Evolutionary conservation across 2,797 vertebrate genomes (phyloP), one percentile per base, ranked within the genome.

Genomic region (Tokudaia muenninki): DNA sequence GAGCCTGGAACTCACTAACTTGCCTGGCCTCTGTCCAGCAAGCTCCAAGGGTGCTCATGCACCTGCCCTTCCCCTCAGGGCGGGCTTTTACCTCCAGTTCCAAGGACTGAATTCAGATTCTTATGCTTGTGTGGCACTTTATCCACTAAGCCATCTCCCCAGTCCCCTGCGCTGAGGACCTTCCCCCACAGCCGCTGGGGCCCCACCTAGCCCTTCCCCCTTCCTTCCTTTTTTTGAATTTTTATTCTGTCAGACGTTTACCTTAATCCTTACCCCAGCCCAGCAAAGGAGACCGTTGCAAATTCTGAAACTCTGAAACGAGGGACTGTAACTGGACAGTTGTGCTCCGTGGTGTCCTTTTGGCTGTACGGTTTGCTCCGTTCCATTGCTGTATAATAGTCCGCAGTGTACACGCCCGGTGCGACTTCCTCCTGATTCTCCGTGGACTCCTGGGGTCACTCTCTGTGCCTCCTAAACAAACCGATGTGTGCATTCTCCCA

Each of bases 401-500:
- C 63, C 34, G 1, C 26, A 3, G 13, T 19, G 17, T 44, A 8
- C 6, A 0, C 0, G 0, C 83, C 2, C 72, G 2, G 2, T 2
- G 29, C 13, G 11, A 9, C 4, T 59, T 37, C 11, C 22, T 10
- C 29, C 19, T 0, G 0, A 21, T 19, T 24, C 55, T 9, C 6
- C 0, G 1, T 0, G 57, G 70, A 59, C 50, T 37, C 24, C 72
- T 8, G 2, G n/a, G 1, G 24, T 67, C 22, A 34, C 6, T 63
- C 10, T 59, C n/a, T 37, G 11, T n/a, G 29, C 0, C 0, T 1
- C 14, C 11, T 17, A 59, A 75, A 17, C 3, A 12, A 34, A 3
- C 21, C 1, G 41, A 10, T 14, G 0, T 17, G 31, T 16, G 6
- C 21, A 2, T 24, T 21, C 17, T 65, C 29, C 5, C 0, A 19